Base-by-base conservation (phyloP, 1,140 invertebrate genomes). In the Holotrichia oblita region DNA sequence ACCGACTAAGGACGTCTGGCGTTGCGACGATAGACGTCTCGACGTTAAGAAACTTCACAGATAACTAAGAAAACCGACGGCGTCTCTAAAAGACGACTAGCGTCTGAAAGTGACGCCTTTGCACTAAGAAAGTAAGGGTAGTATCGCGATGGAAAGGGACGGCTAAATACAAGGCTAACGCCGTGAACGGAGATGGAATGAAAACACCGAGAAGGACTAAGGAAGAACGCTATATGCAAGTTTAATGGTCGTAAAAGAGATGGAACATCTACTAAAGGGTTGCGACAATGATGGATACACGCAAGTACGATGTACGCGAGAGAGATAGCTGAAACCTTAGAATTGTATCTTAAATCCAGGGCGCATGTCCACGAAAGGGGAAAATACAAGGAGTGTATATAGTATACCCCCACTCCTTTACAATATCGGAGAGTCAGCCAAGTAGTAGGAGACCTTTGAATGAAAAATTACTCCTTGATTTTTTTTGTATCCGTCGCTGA, bases 51-150 rank as follows among this genome's bases (percentile, higher is more conserved):
- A 84, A 83, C 80, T 77, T 77, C 61, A 78, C 77, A 78, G 81
- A 81, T 84, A 85, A 85, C 84, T 86, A 87, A 87, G 86, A 85
- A 85, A 85, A 83, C 74, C 82, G 84, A 81, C 83, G 83, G 81
- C 82, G 82, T 82, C 81, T 79, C 79, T 76, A 82, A 81, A 84
- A 84, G 85, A 86, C 85, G 84, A 83, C 85, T 81, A 84, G 84
- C 85, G 84, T 85, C 85, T 85, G 83, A 86, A 83, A 83, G 84
- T 81, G 83, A 84, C 84, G 83, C 85, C 84, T 85, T 84, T 80
- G 81, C 79, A 87, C 85, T 85, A 85, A 86, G 85, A 86, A 85
- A 84, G 83, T 83, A 85, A 83, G 83, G 83, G 84, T 83, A 84
- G 81, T 74, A 55, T 34, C 27, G 4, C 73, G 73, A 6, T 77